phyloP scores from a whole-genome alignment of 2,888 invertebrate species.

The Nephrotoma flavescens region DNA sequence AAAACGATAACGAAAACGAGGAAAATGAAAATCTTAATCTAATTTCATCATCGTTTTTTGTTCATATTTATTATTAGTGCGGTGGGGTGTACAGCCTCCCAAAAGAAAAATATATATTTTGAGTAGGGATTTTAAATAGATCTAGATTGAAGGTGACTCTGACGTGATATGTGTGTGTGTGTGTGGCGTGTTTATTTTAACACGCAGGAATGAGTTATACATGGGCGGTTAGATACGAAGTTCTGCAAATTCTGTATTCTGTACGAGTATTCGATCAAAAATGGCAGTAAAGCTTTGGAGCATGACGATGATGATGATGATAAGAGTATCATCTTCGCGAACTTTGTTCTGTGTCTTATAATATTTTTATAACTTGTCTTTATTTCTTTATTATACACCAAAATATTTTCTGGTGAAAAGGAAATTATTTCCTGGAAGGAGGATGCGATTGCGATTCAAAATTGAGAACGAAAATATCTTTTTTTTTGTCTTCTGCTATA shows the following conservation, averaged over 20 bases:
- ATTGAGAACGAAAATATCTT: neutral
- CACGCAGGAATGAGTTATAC: neutral
- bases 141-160: neutral
- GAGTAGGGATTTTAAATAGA: neutral
- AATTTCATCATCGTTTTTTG: neutral
- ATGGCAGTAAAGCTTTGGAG: neutral
- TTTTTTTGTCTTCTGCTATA: neutral
- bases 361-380: neutral
- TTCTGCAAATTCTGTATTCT: neutral
- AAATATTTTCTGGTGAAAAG: neutral
- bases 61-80: neutral
- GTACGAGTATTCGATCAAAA: neutral
- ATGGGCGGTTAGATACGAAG: neutral
- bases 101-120: neutral
- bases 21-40: neutral
- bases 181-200: neutral
- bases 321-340: neutral
- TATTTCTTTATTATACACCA: neutral
- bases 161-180: neutral
- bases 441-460: neutral
- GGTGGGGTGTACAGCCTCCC: neutral
- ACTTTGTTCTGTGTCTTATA: neutral
- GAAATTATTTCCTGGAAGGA: neutral
- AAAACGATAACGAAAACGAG: neutral
- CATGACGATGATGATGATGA: neutral